Evolutionary conservation across 2,888 invertebrate genomes (phyloP).

Genomic region (Pseudococcus viburni): DNA sequence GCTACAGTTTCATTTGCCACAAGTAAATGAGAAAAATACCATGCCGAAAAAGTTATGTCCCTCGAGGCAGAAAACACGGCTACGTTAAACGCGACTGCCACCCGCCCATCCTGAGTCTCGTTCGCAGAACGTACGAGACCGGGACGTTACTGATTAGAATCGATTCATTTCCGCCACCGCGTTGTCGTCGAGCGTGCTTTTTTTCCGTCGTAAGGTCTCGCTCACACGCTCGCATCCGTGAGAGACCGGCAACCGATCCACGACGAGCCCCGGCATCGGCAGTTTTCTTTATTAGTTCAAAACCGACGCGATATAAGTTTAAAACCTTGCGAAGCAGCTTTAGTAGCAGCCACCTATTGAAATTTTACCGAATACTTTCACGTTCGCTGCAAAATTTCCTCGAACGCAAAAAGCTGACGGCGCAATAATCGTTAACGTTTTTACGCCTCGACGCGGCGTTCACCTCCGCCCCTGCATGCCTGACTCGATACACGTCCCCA

Average conservation of each 20-base stretch:
- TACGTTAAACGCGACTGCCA: slow-evolving; percentile 10
- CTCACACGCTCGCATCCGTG: background rate
- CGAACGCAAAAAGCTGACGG: slow-evolving; percentile 4
- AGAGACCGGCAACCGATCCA: background rate
- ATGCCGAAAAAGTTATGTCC: slow-evolving; percentile 53
- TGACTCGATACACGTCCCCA: background rate
- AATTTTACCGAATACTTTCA: slow-evolving; percentile 56
- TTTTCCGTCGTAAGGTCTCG: background rate
- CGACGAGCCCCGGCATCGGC: background rate
- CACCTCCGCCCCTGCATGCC: background rate
- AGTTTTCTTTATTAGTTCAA: slow-evolving; percentile 53
- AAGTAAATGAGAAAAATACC: slow-evolving; percentile 57
- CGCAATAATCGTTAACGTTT: slow-evolving; percentile 48
- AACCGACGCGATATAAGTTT: slow-evolving; percentile 13
- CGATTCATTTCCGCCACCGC: slow-evolving; percentile 48
- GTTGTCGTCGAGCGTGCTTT: background rate
- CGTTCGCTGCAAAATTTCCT: slow-evolving; percentile 36
- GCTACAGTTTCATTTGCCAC: background rate
- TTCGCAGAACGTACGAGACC: background rate
- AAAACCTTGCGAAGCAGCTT: slow-evolving; percentile 42
- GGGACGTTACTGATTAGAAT: slow-evolving; percentile 55
- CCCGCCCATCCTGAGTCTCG: background rate
- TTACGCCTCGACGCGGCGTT: background rate
- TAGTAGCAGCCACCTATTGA: slow-evolving; percentile 19
- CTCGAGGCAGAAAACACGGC: slow-evolving; percentile 33